Percentiles rank a stretch among this genome's conserved stretches.
These are phyloP conservation scores for Heliconius himera DNA, from an alignment of 1,140 invertebrate genomes.

Conservation along the genomic window DNA sequence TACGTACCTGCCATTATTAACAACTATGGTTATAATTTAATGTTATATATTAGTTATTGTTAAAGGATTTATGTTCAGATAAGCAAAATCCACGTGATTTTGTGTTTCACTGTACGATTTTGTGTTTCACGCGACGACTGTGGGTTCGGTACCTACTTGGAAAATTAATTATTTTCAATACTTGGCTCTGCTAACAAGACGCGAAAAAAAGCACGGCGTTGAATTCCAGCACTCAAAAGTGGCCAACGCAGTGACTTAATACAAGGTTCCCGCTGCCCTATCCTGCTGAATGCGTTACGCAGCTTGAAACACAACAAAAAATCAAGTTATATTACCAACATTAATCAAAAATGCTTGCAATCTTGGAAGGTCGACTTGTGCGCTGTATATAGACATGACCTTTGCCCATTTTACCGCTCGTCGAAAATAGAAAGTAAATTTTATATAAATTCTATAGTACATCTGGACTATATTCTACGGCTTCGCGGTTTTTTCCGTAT, in stretches of 20 bases:
- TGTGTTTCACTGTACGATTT: no score
- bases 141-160: not conserved
- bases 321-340: not conserved
- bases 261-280: not conserved
- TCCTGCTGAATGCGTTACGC: not conserved
- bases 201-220: no score
- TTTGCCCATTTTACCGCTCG: not conserved
- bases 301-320: not conserved
- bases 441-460: no score
- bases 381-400: not conserved
- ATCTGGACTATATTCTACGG: no score
- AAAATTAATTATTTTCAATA: not conserved
- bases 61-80: no score
- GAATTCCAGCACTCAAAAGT: not conserved
- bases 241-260: not conserved
- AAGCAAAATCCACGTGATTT: no score
- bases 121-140: not conserved
- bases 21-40: no score
- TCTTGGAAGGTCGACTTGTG: not conserved
- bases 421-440: not conserved
- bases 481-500: no score
- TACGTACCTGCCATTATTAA: no score
- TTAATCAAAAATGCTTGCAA: not conserved
- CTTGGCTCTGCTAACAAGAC: not conserved
- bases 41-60: no score